Conservation (phyloP, 1,140 invertebrate species). For the Drosophila insularis region DNA sequence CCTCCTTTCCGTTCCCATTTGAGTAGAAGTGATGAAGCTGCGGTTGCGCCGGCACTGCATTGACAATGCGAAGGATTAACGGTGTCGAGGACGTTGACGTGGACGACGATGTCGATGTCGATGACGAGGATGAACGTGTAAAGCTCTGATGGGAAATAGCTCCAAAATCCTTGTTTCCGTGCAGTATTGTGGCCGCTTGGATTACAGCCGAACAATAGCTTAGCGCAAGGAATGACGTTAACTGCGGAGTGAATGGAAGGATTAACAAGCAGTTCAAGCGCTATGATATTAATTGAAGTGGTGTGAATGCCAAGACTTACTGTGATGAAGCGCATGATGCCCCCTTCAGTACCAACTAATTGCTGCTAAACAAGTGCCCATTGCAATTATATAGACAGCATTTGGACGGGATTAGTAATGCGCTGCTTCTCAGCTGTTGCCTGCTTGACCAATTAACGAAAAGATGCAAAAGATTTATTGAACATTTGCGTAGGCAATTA, state of each 20-base stretch:
- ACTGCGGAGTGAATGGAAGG: background rate
- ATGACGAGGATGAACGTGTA: constrained; percentile 42
- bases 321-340: constrained; percentile 38
- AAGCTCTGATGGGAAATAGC: constrained; percentile 83
- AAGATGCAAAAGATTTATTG: constrained; percentile 32
- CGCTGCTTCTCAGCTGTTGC: background rate
- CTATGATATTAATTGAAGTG: background rate
- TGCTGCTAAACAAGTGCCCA: constrained; percentile 33
- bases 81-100: constrained; percentile 23
- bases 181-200: constrained; percentile 49
- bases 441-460: constrained; percentile 33
- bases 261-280: background rate
- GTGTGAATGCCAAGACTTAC: constrained; percentile 18
- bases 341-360: constrained; percentile 54
- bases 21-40: background rate
- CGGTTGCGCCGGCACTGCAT: background rate
- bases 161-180: constrained; percentile 58
- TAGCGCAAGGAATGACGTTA: background rate
- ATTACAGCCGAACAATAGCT: background rate
- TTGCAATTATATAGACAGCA: constrained; percentile 37
- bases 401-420: constrained; percentile 9
- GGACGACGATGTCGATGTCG: constrained; percentile 17
- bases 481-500: constrained; percentile 37
- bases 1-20: background rate
- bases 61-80: constrained; percentile 44